phyloP scores from a whole-genome alignment of 2,888 invertebrate genomes.

The Ennomos fuscantarius region DNA sequence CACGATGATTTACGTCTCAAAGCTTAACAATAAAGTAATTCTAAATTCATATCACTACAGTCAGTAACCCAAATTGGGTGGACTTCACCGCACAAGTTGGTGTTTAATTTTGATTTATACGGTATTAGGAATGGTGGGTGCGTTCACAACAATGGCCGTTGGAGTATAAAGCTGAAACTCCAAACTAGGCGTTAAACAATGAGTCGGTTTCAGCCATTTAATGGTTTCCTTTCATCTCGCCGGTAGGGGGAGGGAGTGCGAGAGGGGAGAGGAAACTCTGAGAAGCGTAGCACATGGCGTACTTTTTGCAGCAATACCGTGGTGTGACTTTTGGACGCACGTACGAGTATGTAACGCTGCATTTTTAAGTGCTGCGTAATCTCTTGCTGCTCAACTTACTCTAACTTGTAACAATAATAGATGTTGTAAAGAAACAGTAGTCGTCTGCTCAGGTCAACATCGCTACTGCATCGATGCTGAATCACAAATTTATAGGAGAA shows the following conservation, averaged over 20 bases:
- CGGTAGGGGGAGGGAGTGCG: constrained; percentile 23
- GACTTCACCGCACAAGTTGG: constrained; percentile 42
- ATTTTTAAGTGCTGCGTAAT: too few relatives aligned
- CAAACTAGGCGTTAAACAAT: constrained; percentile 51
- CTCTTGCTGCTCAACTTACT: too few relatives aligned
- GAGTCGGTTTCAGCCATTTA: constrained; percentile 50
- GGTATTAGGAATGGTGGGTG: constrained; percentile 35
- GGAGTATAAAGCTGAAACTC: constrained; percentile 38
- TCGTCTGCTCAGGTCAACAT: too few relatives aligned
- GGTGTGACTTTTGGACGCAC: too few relatives aligned
- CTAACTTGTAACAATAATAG: too few relatives aligned
- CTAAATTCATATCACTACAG: constrained; percentile 39
- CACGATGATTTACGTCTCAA: constrained; percentile 39
- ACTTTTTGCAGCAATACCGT: too few relatives aligned
- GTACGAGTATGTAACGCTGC: too few relatives aligned
- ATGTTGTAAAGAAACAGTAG: too few relatives aligned
- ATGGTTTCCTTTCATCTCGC: constrained; percentile 49
- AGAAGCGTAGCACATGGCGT: constrained; percentile 11
- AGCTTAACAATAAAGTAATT: constrained; percentile 36
- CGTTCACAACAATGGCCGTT: constrained; percentile 36
- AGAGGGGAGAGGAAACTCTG: constrained; percentile 15
- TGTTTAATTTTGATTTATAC: constrained; percentile 49
- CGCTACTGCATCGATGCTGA: too few relatives aligned
- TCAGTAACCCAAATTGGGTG: constrained; percentile 34
- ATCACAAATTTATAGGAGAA: too few relatives aligned